These are phyloP conservation scores for Drosophila basisetae DNA, from an alignment of 2,888 invertebrate genomes.

Conservation along the genomic window DNA sequence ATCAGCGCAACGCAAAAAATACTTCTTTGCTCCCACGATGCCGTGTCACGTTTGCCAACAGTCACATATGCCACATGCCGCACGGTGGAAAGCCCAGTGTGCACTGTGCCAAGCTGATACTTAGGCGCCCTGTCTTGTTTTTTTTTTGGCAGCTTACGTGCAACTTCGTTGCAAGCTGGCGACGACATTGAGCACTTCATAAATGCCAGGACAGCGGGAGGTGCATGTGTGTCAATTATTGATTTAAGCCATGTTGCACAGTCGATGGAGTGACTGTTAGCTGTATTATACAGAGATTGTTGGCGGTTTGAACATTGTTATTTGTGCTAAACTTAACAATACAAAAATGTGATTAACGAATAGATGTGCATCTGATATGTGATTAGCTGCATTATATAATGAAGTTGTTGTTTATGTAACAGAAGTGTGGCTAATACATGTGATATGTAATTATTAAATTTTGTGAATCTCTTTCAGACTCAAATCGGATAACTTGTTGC, in stretches of 20 bases:
- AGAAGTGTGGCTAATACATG: background rate
- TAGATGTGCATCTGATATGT: background rate
- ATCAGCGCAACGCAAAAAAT: constrained; percentile 23
- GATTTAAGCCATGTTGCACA: constrained; percentile 17
- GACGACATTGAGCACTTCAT: constrained; percentile 61
- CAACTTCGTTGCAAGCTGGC: constrained; percentile 25
- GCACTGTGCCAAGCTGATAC: constrained; percentile 37
- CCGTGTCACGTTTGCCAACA: constrained; percentile 31
- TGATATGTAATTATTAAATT: background rate
- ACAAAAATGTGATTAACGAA: background rate
- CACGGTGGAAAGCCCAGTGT: constrained; percentile 16
- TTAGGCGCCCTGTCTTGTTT: constrained; percentile 15
- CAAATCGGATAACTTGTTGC: background rate
- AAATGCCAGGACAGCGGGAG: constrained; percentile 31
- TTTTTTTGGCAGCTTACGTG: constrained; percentile 45
- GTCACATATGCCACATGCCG: constrained; percentile 22
- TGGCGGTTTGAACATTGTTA: background rate
- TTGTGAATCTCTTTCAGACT: background rate
- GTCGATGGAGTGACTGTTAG: background rate
- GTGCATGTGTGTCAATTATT: constrained; percentile 4
- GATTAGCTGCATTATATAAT: no score
- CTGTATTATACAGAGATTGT: background rate
- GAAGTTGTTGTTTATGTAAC: background rate
- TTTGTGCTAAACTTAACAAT: background rate
- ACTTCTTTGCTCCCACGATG: constrained; percentile 45